phyloP scores from a whole-genome alignment of 2,888 invertebrate species.

The Steinernema carpocapsae region DNA sequence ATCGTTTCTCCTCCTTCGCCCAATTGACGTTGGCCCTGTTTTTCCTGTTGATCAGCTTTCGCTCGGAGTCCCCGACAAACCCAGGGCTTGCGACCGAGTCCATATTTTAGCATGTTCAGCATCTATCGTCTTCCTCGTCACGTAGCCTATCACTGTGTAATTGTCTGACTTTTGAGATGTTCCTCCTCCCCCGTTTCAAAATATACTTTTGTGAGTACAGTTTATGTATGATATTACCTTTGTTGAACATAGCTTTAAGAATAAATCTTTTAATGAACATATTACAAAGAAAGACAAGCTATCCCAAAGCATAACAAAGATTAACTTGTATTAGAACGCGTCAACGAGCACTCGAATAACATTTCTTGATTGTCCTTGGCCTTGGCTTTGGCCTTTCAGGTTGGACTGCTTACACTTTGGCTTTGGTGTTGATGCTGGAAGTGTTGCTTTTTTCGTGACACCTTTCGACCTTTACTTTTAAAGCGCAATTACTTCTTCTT shows the following conservation, averaged over 20 bases:
- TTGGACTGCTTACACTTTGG: too few relatives aligned
- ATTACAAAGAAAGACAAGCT: too few relatives aligned
- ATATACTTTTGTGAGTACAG: constrained; percentile 7
- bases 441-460: too few relatives aligned
- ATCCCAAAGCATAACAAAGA: too few relatives aligned
- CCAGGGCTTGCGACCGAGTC: not conserved
- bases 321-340: too few relatives aligned
- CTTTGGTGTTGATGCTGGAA: too few relatives aligned
- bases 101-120: constrained; percentile 27
- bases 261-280: not conserved
- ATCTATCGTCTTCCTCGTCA: not conserved
- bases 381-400: too few relatives aligned
- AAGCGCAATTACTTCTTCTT: too few relatives aligned
- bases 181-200: not conserved
- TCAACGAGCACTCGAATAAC: too few relatives aligned
- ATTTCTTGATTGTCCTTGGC: too few relatives aligned
- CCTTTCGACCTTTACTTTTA: too few relatives aligned
- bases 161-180: constrained; percentile 8
- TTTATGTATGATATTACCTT: constrained; percentile 12
- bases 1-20: not conserved
- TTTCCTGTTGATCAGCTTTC: constrained; percentile 1
- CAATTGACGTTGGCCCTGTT: not conserved
- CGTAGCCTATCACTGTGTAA: not conserved
- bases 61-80: not conserved
- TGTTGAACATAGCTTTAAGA: constrained; percentile 34